Base-by-base conservation (phyloP, 1,140 invertebrate species). In the Harlomillsia oculata region DNA sequence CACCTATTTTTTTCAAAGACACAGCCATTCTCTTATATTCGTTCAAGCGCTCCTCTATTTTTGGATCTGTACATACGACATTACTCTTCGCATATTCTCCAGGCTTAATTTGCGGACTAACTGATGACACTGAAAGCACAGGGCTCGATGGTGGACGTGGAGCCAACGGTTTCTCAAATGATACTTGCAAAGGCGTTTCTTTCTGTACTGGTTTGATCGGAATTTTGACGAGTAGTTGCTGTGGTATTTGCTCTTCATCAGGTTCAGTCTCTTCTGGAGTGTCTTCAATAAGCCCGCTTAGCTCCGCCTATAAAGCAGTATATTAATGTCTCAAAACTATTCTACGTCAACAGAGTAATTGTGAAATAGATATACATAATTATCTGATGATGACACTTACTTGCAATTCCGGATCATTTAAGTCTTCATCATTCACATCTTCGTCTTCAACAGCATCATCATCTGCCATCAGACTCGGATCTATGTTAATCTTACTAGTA, bases 331-430 rank as follows among this genome's bases (percentile, higher is more conserved):
- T 75, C 73, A 4, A 87, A 70, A 69, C 87, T 83, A 66, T 75
- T 80, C 62, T 75, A 58, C 37, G 61, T 5, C 21, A 51, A 62
- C n/a, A 52, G 11, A 9, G 32, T 8, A 34, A 34, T 9, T 9
- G 8, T 9, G 32, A 34, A 34, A 34, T 9, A 8, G 8, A 9
- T 9, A 34, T 34, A 9, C 32, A 34, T 34, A 34, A n/a, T 9
- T n/a, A 34, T 34, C 8, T 34, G 8, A 34, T 34, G 14, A 0
- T 13, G 39, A 4, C 37, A 41, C 52, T 62, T 71, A 78, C 78
- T 69, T 89, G 69, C 58, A 91, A 72, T 30, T 83, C 82, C 32
- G 83, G 80, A 70, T 90, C 85, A 67, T 87, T 80, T 67, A 88
- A 82, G 63, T 77, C 77, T 67, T 77, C 82, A 54, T 70, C 65